Evolutionary conservation across 1,140 invertebrate genomes (phyloP).

Genomic region (Drosophila lacteicornis): DNA sequence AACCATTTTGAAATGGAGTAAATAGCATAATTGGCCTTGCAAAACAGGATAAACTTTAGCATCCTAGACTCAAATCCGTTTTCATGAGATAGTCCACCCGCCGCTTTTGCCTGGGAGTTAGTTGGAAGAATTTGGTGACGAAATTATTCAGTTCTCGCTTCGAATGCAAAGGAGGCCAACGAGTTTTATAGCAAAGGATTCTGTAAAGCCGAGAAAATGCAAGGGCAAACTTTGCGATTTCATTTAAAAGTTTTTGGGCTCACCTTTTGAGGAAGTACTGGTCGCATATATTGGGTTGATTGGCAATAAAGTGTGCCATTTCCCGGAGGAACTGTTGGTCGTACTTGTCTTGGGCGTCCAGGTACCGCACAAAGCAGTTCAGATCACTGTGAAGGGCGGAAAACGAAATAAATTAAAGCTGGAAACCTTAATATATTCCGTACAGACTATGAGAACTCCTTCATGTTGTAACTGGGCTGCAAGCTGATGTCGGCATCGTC

Average conservation of each 20-base stretch:
- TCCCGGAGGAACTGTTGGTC: constrained; percentile 35
- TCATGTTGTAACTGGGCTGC: constrained; percentile 51
- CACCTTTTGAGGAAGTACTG: constrained; percentile 45
- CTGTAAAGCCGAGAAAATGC: constrained; percentile 13
- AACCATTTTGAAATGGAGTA: constrained; percentile 27
- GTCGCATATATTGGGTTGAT: constrained; percentile 10
- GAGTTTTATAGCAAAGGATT: constrained; percentile 34
- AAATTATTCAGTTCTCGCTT: constrained; percentile 46
- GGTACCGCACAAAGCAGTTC: constrained; percentile 30
- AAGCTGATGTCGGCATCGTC: constrained; percentile 46
- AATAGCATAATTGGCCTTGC: constrained; percentile 27
- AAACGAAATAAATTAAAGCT: background rate
- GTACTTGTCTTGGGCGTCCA: constrained; percentile 21
- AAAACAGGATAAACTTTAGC: constrained; percentile 10
- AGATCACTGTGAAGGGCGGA: constrained; percentile 19
- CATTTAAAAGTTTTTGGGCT: background rate
- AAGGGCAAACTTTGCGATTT: background rate
- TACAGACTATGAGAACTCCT: constrained; percentile 47
- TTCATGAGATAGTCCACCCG: constrained; percentile 53
- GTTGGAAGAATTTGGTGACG: constrained; percentile 48
- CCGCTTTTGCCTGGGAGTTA: constrained; percentile 19
- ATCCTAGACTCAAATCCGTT: constrained; percentile 26
- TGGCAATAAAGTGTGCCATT: constrained; percentile 22
- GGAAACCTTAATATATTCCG: background rate
- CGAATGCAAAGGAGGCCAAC: constrained; percentile 63